Evolutionary conservation across 2,113 vertebrate species (phyloP).

Genomic region (Odontesthes bonariensis): DNA sequence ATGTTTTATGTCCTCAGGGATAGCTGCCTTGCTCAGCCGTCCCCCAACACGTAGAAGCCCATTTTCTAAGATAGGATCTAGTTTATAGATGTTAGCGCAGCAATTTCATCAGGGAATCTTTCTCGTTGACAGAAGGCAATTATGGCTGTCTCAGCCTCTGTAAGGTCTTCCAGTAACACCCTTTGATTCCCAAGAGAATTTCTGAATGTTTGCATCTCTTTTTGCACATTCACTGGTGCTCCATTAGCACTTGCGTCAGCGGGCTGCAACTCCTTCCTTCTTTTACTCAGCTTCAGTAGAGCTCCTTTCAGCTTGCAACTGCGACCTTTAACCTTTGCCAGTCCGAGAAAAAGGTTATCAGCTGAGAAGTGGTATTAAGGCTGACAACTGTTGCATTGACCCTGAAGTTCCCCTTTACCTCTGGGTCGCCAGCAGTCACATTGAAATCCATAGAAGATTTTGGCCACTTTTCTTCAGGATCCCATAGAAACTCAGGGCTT

Average conservation of each 20-base stretch:
- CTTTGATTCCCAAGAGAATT: not conserved
- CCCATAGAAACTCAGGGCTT: conserved; percentile 24
- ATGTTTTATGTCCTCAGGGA: conserved; percentile 1
- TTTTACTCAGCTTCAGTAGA: not conserved
- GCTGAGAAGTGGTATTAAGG: not conserved
- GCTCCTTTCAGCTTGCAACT: not conserved
- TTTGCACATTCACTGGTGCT: too few species aligned
- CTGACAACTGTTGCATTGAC: not conserved
- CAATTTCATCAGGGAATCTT: not conserved
- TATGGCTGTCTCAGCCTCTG: not conserved
- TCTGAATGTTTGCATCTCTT: not conserved
- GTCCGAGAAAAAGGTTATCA: not conserved
- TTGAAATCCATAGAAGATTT: not conserved
- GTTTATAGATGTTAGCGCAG: conserved; percentile 2
- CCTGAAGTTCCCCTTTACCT: not conserved
- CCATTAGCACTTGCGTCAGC: too few species aligned
- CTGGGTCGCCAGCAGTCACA: not conserved
- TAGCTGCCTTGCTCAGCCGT: not conserved
- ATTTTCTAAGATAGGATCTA: not conserved
- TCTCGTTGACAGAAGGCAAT: not conserved
- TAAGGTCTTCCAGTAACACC: not conserved
- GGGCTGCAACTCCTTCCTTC: not conserved
- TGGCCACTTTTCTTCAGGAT: conserved; percentile 33
- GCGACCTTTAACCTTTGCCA: not conserved
- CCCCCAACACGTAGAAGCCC: not conserved